Evolutionary conservation across 1,140 invertebrate genomes (phyloP).

Genomic region (Aphelenchoides avenae): DNA sequence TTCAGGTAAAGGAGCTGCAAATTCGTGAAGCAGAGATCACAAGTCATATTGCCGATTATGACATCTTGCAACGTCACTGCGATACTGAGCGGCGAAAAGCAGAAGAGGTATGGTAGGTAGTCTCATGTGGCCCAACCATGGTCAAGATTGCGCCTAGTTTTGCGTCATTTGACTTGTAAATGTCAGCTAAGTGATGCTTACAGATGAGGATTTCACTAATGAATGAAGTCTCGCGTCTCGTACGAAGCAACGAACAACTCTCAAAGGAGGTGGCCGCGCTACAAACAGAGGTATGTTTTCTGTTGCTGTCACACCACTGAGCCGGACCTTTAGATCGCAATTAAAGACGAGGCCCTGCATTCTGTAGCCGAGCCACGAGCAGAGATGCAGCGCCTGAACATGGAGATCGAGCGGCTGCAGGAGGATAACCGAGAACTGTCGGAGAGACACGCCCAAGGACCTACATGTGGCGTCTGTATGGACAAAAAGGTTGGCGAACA

Average conservation of each 20-base stretch:
- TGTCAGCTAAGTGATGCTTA: neutral
- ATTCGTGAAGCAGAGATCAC: slow-evolving; percentile 25
- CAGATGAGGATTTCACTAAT: slow-evolving; percentile 26
- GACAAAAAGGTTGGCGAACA: slow-evolving; percentile 23
- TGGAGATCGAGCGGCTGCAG: slow-evolving; percentile 8
- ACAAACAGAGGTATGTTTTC: slow-evolving; percentile 4
- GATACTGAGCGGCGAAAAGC: slow-evolving; percentile 25
- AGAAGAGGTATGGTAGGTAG: slow-evolving; percentile 19
- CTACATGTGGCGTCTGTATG: slow-evolving; percentile 22
- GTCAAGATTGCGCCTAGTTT: too few species aligned
- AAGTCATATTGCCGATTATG: slow-evolving; percentile 11
- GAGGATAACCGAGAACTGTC: slow-evolving; percentile 20
- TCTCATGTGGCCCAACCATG: neutral
- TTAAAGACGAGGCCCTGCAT: slow-evolving; percentile 20
- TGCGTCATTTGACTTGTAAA: too few species aligned
- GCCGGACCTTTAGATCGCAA: slow-evolving; percentile 9
- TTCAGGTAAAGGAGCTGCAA: slow-evolving; percentile 27
- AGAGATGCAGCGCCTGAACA: too few species aligned
- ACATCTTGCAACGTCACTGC: slow-evolving; percentile 13
- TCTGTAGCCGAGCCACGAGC: slow-evolving; percentile 3
- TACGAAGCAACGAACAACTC: slow-evolving; percentile 23
- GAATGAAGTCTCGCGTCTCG: slow-evolving; percentile 19
- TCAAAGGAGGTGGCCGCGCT: neutral
- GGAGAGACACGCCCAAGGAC: slow-evolving; percentile 18
- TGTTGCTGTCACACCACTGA: neutral